Evolutionary conservation across 2,113 vertebrate genomes (phyloP), one percentile per base, ranked within the genome.

Genomic region (Dascyllus trimaculatus): DNA sequence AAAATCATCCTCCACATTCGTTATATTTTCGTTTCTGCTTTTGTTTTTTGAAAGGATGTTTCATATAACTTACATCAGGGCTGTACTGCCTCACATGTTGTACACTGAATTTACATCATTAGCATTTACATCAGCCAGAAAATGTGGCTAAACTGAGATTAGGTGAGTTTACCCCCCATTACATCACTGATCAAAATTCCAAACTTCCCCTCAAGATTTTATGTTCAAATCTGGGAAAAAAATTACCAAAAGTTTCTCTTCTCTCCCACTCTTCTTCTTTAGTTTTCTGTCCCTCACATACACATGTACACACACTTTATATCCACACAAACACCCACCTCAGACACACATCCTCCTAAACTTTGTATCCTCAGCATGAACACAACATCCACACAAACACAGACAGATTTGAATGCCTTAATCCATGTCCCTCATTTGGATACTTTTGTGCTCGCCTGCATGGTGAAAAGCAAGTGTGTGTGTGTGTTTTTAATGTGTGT

Each of bases 1-100:
- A 48, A 40, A 24, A 32, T 11, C 6, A 58, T 38, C 26, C 15
- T 13, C 5, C 22, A 4, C 32, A 4, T 45, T 59, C 9, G n/a
- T 73, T 38, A 35, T 46, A 21, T 46, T 71, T 72, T 7, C 3
- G 18, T 59, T 43, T 53, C 9, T 43, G 18, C 11, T 43, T 56
- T 65, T 54, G 4, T 52, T 78, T 52, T n/a, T 48, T 19, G 25
- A 45, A 66, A 22, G 75, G 11, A 52, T 25, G 29, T 89, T 84
- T 84, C 71, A 78, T 75, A 8, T 43, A 56, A 53, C 59, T 89
- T 81, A 80, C 88, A 80, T 83, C 70, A 86, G 69, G 74, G 75
- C n/a, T 26, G 19, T 29, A 15, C 51, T n/a, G 45, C 68, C 46
- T 38, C 52, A 63, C 53, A 70, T 62, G 35, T 35, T 43, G 46